phyloP scores from a whole-genome alignment of 2,797 vertebrate species.

The Enteromius radiatus region DNA sequence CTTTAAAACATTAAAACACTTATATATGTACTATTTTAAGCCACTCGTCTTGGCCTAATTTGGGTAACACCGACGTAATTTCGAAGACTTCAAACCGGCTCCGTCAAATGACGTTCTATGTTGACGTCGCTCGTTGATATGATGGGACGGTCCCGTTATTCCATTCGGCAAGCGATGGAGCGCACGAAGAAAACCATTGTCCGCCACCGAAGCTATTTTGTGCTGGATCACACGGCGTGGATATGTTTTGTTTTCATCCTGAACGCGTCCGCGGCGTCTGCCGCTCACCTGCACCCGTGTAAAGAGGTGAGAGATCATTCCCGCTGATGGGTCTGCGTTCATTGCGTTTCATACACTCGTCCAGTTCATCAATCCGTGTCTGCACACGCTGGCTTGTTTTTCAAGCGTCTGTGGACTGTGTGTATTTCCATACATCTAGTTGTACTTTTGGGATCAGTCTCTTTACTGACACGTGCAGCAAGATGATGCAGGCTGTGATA shows the following conservation, averaged over 20 bases:
- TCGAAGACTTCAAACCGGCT: slow-evolving; percentile 1
- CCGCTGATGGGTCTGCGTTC: not conserved
- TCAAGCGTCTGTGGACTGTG: too few relatives aligned
- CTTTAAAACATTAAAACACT: not conserved
- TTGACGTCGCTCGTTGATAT: not conserved
- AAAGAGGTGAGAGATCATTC: slow-evolving; percentile 74
- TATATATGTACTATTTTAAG: not conserved
- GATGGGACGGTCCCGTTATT: slow-evolving; percentile 27
- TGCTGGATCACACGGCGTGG: slow-evolving; percentile 19
- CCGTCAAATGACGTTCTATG: slow-evolving; percentile 5
- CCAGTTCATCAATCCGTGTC: not conserved
- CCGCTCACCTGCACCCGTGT: slow-evolving; percentile 69
- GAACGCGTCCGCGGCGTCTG: slow-evolving; percentile 59
- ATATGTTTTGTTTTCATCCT: slow-evolving; percentile 68
- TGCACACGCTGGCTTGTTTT: not conserved
- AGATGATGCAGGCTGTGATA: not conserved
- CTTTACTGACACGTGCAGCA: not conserved
- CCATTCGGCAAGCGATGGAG: slow-evolving; percentile 25
- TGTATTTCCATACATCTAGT: not conserved
- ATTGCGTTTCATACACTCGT: not conserved
- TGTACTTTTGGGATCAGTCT: not conserved
- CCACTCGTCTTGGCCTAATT: not conserved
- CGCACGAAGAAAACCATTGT: slow-evolving; percentile 15
- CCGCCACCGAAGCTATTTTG: slow-evolving; percentile 25
- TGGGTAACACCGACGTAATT: slow-evolving; percentile 16